Percentiles rank a stretch among this genome's conserved stretches.
Evolutionary conservation across 2,797 vertebrate species (phyloP).

Genomic region (Sebastes reedi): DNA sequence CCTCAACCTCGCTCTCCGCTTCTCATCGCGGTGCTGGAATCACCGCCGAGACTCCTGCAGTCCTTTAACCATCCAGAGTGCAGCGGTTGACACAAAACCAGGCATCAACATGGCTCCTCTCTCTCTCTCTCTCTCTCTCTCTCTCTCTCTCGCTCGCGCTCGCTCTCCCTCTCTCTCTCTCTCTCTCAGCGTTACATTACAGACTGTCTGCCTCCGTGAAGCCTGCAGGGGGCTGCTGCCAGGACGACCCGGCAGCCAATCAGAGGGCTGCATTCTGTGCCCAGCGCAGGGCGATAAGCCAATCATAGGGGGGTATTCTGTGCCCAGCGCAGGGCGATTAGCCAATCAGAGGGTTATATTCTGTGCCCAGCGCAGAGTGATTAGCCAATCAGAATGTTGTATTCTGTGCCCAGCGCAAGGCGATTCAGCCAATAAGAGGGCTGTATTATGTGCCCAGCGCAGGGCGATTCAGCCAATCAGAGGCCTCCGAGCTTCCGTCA

Average conservation of each 20-base stretch:
- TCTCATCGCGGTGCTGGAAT: slow-evolving; percentile 70
- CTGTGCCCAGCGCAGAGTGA: slow-evolving; percentile 30
- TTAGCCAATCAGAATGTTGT: slow-evolving; percentile 70
- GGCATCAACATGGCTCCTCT: slow-evolving; percentile 80
- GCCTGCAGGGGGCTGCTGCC: slow-evolving; percentile 56
- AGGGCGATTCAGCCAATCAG: slow-evolving; percentile 58
- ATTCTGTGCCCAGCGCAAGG: slow-evolving; percentile 38
- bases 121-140: no score
- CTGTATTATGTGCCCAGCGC: accelerated
- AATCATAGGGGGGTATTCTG: no score
- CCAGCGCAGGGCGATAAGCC: slow-evolving; percentile 50
- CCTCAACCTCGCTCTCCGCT: slow-evolving; percentile 33
- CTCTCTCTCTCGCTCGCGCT: accelerated
- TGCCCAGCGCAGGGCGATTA: background rate
- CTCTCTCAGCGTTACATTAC: slow-evolving; percentile 16
- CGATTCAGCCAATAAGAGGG: slow-evolving; percentile 30
- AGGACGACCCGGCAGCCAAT: slow-evolving; percentile 66
- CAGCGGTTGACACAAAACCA: slow-evolving; percentile 57
- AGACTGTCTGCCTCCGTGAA: slow-evolving; percentile 53
- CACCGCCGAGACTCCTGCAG: slow-evolving; percentile 47
- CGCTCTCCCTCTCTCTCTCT: background rate
- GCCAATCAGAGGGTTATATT: slow-evolving; percentile 69
- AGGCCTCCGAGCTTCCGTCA: slow-evolving; percentile 59
- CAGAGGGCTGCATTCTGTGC: slow-evolving; percentile 44
- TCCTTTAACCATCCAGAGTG: slow-evolving; percentile 64